A percentile compares a stretch with the other conserved stretches of the same genome.
Conservation (phyloP, 1,140 invertebrate species). For the Oryctes rhinoceros region DNA sequence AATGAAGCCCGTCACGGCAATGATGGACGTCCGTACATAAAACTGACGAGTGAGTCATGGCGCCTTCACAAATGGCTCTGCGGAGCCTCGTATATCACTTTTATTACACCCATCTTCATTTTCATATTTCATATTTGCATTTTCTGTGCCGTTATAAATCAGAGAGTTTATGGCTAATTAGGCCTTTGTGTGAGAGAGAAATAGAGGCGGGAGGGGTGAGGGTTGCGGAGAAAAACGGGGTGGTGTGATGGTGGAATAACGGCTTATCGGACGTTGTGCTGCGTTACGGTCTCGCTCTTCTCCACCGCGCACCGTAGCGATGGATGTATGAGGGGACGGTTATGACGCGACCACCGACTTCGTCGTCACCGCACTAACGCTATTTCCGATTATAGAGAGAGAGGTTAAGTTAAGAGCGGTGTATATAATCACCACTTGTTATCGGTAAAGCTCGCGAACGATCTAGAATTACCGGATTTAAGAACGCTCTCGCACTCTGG, state of each 20-base stretch:
- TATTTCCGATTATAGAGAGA: conserved; percentile 22
- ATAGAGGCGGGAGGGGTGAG: neutral
- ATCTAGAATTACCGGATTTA: conserved; percentile 3
- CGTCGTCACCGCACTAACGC: neutral
- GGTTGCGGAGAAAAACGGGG: neutral
- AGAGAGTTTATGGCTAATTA: conserved; percentile 75
- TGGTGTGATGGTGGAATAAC: conserved; percentile 55
- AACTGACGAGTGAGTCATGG: conserved; percentile 70
- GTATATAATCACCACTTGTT: neutral
- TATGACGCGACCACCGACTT: conserved; percentile 22
- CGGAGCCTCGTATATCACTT: conserved; percentile 79
- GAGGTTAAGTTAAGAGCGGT: conserved; percentile 6
- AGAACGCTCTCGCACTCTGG: too few species aligned
- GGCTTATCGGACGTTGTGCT: conserved; percentile 60
- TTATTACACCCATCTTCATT: conserved; percentile 82
- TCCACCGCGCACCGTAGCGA: conserved; percentile 26
- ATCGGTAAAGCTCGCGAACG: conserved; percentile 7
- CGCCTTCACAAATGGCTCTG: conserved; percentile 77
- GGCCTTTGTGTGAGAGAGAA: conserved; percentile 65
- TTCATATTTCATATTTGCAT: conserved; percentile 84
- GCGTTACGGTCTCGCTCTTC: conserved; percentile 27
- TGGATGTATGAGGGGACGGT: conserved; percentile 41
- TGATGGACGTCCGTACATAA: conserved; percentile 74
- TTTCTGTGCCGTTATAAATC: conserved; percentile 71
- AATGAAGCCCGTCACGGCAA: conserved; percentile 72